Evolutionary conservation across 2,888 invertebrate species (phyloP), one percentile per base, ranked within the genome.

Genomic region (Trichacis sp.): DNA sequence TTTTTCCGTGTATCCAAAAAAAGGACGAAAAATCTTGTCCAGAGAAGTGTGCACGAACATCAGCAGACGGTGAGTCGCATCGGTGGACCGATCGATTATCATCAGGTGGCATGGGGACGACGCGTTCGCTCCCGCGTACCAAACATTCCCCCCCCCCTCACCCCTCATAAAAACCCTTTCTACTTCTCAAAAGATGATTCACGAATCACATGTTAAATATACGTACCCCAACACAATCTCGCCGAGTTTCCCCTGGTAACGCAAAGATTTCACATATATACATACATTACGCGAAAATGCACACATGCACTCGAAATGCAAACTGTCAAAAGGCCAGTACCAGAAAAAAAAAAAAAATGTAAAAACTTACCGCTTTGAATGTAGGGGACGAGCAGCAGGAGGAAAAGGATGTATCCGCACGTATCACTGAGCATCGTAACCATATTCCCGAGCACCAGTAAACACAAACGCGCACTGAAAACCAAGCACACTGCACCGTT

Each of bases 291-390:
- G n/a, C n/a, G n/a, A n/a, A n/a, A n/a, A 40, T 12, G 43, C 19
- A 11, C 19, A 19, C 18, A 14, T 14, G 40, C 40, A 33, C 33
- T 6, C 11, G n/a, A 2, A 33, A 11, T 2, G 5, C 33, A n/a
- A 33, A n/a, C 33, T 33, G 33, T 33, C 33, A 33, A 40, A 40
- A 40, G 6, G 36, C 24, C 4, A 8, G 24, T 24, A 5, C 8
- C 8, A 3, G 9, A 38, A 38, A 38, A 38, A 38, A 38, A 43
- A 15, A 45, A 19, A 19, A 29, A 9, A n/a, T 29, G 30, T 1
- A 4, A 15, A 33, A 57, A 88, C 90, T 90, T 81, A 91, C 91
- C 90, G 86, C 89, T 90, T 86, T 90, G 89, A 83, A 90, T 90
- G 85, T 89, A 89, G 77, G 90, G 90, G 81, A 90, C 87, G 82